Percentiles rank a stretch among this genome's conserved stretches.
Evolutionary conservation across 2,888 invertebrate genomes (phyloP).

Genomic region (Criorhina ranunculi): DNA sequence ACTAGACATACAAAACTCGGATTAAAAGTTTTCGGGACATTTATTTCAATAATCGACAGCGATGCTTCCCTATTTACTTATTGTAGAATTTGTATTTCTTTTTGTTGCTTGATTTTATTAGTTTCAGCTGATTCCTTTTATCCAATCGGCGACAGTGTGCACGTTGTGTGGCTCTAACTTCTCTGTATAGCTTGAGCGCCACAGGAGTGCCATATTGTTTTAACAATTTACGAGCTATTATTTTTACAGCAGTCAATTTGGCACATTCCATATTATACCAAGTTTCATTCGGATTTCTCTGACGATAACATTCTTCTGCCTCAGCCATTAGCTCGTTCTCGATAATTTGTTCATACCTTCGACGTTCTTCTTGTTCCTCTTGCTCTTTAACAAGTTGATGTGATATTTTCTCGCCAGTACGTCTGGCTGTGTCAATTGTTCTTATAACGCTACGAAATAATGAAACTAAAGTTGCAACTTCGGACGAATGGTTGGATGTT

Average conservation of each 20-base stretch:
- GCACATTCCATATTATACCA: constrained; percentile 35
- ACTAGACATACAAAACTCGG: neutral
- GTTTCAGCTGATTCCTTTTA: neutral
- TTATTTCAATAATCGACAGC: neutral
- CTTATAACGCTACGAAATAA: constrained; percentile 31
- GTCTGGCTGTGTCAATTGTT: constrained; percentile 26
- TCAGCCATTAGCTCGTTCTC: neutral
- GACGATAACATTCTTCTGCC: neutral
- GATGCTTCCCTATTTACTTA: neutral
- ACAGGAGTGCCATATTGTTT: constrained; percentile 4
- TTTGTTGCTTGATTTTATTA: neutral
- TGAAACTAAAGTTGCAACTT: constrained; percentile 33
- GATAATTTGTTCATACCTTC: neutral
- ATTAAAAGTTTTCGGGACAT: constrained; percentile 7
- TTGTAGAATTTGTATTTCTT: neutral
- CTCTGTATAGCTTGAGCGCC: neutral
- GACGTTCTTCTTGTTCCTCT: neutral
- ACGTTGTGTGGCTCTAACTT: neutral
- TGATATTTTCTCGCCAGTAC: constrained; percentile 15
- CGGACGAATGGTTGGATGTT: neutral
- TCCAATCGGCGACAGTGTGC: neutral
- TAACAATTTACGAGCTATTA: constrained; percentile 8
- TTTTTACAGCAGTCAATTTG: neutral
- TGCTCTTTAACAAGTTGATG: constrained; percentile 18
- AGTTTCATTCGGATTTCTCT: neutral